Conservation (phyloP, 2,797 vertebrate species). For the Pygocentrus nattereri region DNA sequence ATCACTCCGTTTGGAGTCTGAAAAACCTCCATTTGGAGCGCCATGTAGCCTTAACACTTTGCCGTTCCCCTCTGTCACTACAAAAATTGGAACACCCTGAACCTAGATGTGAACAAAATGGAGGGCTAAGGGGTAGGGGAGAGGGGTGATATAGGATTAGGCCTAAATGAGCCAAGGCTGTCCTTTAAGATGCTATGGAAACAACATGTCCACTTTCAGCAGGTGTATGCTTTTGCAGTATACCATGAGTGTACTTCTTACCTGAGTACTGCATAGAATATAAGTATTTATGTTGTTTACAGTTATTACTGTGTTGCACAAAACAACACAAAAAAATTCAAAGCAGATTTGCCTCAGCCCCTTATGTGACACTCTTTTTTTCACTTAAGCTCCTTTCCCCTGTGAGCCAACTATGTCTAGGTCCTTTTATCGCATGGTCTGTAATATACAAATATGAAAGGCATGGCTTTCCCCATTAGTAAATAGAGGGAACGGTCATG, state of each 20-base stretch:
- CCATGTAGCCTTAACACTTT: too few relatives aligned
- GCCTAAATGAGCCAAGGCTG: too few relatives aligned
- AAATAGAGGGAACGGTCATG: neutral
- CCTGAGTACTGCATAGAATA: neutral
- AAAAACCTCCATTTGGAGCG: too few relatives aligned
- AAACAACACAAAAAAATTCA: neutral
- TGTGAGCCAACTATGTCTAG: neutral
- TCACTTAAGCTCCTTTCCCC: neutral
- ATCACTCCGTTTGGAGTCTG: too few relatives aligned
- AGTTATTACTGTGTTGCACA: neutral
- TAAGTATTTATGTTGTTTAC: neutral
- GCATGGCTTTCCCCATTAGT: neutral
- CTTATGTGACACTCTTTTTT: neutral
- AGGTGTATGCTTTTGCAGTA: neutral
- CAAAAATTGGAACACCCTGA: too few relatives aligned
- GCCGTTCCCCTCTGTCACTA: too few relatives aligned
- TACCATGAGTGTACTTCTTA: neutral
- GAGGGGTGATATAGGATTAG: too few relatives aligned
- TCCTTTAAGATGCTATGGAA: neutral
- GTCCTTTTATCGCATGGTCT: neutral
- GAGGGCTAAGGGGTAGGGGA: too few relatives aligned
- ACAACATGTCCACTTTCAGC: neutral
- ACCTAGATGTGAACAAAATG: too few relatives aligned
- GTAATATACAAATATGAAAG: neutral
- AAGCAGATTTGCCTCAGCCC: neutral